These are phyloP conservation scores for Orientallactaga sibirica DNA, from an alignment of 2,797 vertebrate genomes.

Conservation along the genomic window DNA sequence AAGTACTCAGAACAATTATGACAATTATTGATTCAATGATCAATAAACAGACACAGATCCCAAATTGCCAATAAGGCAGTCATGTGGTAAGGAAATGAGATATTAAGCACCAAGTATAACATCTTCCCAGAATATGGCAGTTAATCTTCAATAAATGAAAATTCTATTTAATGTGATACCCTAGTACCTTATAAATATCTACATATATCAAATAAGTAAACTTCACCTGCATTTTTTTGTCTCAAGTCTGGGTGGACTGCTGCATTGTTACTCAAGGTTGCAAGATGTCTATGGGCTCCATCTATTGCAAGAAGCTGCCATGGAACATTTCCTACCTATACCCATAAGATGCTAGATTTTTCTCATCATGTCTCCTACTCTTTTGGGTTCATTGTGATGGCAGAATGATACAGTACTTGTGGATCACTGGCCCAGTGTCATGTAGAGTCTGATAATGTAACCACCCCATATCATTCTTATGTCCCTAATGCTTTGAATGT, in stretches of 20 bases:
- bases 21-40: neutral
- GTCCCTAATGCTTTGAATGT: conserved; percentile 3
- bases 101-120: neutral
- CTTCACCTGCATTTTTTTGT: neutral
- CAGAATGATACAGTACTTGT: neutral
- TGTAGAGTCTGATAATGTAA: neutral
- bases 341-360: neutral
- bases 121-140: neutral
- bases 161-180: neutral
- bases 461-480: conserved; percentile 12
- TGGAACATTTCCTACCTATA: neutral
- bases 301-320: neutral
- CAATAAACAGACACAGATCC: conserved; percentile 20
- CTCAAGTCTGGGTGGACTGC: neutral
- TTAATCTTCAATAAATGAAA: neutral
- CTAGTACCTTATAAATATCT: neutral
- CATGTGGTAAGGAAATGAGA: neutral
- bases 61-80: neutral
- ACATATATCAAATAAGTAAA: neutral
- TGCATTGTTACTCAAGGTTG: neutral
- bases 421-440: neutral
- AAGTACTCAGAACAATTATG: neutral
- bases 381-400: neutral
- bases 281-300: neutral
- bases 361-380: accelerated